Conservation (phyloP, 2,113 vertebrate genomes). For the Serilophus lunatus region DNA sequence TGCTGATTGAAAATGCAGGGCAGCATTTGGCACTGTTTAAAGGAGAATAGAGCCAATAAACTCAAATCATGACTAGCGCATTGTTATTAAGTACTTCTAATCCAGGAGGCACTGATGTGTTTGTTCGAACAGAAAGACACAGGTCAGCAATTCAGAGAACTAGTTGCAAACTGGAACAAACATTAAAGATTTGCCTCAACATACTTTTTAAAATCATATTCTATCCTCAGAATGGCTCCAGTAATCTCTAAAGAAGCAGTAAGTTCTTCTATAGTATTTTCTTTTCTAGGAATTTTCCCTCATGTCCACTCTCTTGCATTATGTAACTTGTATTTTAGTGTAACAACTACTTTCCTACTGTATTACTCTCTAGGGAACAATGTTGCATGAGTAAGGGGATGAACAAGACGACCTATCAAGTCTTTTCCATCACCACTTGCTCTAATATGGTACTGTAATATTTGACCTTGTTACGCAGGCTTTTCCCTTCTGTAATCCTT, state of each 20-base stretch:
- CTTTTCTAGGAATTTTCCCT: constrained; percentile 34
- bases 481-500: constrained; percentile 18
- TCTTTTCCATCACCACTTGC: constrained; percentile 37
- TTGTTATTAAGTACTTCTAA: not conserved
- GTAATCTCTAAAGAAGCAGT: constrained; percentile 9
- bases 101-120: not conserved
- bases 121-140: not conserved
- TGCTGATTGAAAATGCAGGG: not conserved
- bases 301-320: constrained; percentile 10
- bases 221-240: not conserved
- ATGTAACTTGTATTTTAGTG: constrained; percentile 7
- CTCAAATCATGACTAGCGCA: not conserved
- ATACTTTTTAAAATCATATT: not conserved
- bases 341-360: constrained; percentile 14
- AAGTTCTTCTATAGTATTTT: constrained; percentile 12
- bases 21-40: not conserved
- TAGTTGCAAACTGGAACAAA: not conserved
- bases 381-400: constrained; percentile 18
- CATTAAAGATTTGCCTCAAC: not conserved
- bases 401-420: constrained; percentile 43
- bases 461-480: constrained; percentile 21
- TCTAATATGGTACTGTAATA: constrained; percentile 42
- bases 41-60: not conserved
- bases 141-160: not conserved
- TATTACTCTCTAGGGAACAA: constrained; percentile 39